Conservation (phyloP, 2,113 vertebrate genomes). For the Ascaphus truei region DNA sequence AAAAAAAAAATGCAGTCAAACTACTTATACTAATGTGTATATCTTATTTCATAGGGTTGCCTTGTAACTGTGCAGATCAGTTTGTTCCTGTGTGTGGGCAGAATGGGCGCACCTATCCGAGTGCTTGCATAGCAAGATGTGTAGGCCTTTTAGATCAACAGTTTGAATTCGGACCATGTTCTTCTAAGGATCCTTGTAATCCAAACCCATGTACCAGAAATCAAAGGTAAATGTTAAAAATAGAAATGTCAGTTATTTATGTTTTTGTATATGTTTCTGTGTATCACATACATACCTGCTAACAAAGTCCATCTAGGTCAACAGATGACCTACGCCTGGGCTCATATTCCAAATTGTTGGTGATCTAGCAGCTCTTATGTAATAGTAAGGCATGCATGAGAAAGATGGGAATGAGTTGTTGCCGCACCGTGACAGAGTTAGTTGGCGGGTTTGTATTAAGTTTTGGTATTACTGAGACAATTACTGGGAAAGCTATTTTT, state of each 20-base stretch:
- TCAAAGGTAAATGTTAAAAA: constrained; percentile 73
- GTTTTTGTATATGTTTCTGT: not conserved
- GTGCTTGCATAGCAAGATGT: constrained; percentile 89
- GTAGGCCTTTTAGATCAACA: constrained; percentile 86
- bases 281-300: no score
- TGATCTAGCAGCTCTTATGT: no score
- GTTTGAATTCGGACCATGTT: constrained; percentile 85
- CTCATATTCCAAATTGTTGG: no score
- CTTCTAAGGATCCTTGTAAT: constrained; percentile 78
- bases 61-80: constrained; percentile 87
- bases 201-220: constrained; percentile 78
- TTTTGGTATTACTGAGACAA: no score
- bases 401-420: no score
- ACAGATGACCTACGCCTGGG: no score
- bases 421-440: no score
- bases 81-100: constrained; percentile 91
- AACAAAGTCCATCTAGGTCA: no score
- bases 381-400: no score
- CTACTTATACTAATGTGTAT: not conserved
- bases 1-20: no score
- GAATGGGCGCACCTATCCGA: constrained; percentile 92
- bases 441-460: no score
- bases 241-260: not conserved
- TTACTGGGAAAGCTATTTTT: no score
- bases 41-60: constrained; percentile 73